Conservation (phyloP, 2,888 invertebrate species). For the Boloria euphrosyne region DNA sequence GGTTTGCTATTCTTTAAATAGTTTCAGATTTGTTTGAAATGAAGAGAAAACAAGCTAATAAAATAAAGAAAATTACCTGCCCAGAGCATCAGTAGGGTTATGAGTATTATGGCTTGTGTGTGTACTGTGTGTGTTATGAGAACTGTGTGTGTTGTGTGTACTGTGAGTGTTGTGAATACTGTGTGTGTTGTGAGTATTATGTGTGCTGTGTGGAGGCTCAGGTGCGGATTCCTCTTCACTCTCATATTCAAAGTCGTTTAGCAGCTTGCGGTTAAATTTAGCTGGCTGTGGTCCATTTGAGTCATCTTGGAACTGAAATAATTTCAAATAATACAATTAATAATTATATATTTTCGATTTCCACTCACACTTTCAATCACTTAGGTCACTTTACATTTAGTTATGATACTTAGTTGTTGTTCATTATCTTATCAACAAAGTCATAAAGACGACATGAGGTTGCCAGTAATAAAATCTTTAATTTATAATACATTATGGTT, state of each 20-base stretch:
- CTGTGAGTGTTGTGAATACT: slow-evolving; percentile 41
- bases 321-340: neutral
- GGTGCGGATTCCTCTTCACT: slow-evolving; percentile 90
- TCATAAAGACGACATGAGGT: neutral
- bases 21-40: neutral
- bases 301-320: slow-evolving; percentile 68
- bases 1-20: no score
- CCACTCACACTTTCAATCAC: no score
- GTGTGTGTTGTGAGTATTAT: slow-evolving; percentile 47
- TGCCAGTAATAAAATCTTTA: neutral
- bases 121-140: slow-evolving; percentile 23
- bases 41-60: neutral
- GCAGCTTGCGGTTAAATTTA: slow-evolving; percentile 91
- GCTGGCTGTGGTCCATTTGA: slow-evolving; percentile 68
- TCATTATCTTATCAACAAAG: no score
- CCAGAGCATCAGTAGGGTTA: slow-evolving; percentile 65
- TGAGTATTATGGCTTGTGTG: slow-evolving; percentile 39
- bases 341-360: no score
- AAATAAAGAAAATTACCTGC: slow-evolving; percentile 55
- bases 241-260: slow-evolving; percentile 93
- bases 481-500: neutral
- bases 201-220: slow-evolving; percentile 44
- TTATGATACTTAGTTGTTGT: no score
- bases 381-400: no score
- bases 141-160: slow-evolving; percentile 18